Conservation (phyloP, 1,140 invertebrate genomes). For the Bombus superbus region DNA sequence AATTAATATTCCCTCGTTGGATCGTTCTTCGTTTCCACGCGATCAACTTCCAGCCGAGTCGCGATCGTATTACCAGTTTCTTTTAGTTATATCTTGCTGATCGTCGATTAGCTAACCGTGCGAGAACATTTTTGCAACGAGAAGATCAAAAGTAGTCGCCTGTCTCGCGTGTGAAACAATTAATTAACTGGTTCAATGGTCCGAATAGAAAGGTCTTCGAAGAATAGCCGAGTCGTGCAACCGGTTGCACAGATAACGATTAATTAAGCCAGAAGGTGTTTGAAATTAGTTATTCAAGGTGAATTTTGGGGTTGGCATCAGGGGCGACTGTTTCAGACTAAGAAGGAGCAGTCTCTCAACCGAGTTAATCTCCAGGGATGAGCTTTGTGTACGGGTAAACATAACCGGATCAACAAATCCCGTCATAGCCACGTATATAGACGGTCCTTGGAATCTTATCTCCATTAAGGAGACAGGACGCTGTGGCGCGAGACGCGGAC, state of each 20-base stretch:
- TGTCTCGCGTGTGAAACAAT: no score
- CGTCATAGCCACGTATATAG: slow-evolving; percentile 9
- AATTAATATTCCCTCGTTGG: slow-evolving; percentile 25
- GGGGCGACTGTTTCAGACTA: no score
- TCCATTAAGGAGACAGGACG: slow-evolving; percentile 40
- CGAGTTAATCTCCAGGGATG: slow-evolving; percentile 33
- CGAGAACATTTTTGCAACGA: no score
- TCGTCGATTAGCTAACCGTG: neutral
- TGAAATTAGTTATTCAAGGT: slow-evolving; percentile 14
- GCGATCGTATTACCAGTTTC: neutral
- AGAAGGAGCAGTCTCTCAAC: slow-evolving; percentile 2
- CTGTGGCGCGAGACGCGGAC: slow-evolving; percentile 10
- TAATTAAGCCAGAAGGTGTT: slow-evolving; percentile 13
- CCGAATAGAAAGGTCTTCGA: no score
- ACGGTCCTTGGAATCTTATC: slow-evolving; percentile 43
- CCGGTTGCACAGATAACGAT: neutral
- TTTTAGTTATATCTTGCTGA: neutral
- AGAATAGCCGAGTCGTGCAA: neutral
- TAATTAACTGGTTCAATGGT: neutral
- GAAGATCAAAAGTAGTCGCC: neutral
- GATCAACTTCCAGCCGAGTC: neutral
- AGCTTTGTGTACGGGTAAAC: slow-evolving; percentile 49
- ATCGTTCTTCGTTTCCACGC: neutral
- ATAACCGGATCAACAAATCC: slow-evolving; percentile 41
- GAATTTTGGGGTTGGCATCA: neutral